Conservation (phyloP, 2,113 vertebrate species). For the Apteryx owenii region DNA sequence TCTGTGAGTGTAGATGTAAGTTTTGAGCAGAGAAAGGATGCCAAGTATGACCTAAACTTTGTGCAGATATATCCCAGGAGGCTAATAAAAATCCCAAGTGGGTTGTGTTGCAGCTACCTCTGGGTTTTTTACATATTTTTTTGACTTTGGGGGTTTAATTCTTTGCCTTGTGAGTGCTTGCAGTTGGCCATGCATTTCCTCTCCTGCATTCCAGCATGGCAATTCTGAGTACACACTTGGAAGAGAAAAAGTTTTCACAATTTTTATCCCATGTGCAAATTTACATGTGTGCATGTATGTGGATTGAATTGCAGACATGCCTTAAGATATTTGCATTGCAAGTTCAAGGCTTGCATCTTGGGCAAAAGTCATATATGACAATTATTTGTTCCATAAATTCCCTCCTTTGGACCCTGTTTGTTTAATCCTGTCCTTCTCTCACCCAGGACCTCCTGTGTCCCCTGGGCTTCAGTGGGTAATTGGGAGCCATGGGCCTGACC, state of each 20-base stretch:
- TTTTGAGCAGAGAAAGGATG: not conserved
- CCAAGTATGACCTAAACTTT: not conserved
- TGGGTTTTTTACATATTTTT: not conserved
- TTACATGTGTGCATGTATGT: not conserved
- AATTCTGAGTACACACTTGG: not conserved
- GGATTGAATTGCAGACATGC: not conserved
- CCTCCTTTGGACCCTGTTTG: not conserved
- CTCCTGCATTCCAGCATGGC: not conserved
- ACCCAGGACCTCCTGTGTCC: not conserved
- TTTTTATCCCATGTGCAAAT: not conserved
- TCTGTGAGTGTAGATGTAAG: not conserved
- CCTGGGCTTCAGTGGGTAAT: not conserved
- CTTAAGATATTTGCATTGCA: not conserved
- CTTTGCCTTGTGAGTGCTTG: not conserved
- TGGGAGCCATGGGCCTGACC: not conserved
- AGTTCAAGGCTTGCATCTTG: not conserved
- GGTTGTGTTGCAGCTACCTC: not conserved
- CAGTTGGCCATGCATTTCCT: not conserved
- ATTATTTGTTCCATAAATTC: not conserved
- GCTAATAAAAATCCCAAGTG: not conserved
- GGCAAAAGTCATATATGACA: not conserved
- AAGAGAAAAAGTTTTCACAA: not conserved
- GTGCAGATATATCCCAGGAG: not conserved
- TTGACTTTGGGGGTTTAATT: not conserved
- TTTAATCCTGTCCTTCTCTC: not conserved